Evolutionary conservation across 2,113 vertebrate species (phyloP), one percentile per base, ranked within the genome.

Genomic region (Corapipo altera): DNA sequence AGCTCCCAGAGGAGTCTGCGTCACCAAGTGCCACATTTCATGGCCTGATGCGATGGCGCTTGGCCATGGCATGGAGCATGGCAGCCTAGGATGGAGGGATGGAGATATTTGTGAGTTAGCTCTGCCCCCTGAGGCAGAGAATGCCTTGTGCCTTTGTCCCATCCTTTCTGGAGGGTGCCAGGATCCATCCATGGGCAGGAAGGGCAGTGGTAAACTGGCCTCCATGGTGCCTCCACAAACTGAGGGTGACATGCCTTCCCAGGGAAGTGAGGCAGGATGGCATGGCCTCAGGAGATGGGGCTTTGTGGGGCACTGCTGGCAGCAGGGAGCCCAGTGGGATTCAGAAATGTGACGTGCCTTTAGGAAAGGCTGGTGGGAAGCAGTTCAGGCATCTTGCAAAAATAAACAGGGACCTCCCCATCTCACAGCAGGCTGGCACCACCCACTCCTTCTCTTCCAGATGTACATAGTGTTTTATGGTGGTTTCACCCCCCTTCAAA

Each of bases 61-160:
- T 51, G 65, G 75, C 88, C 30, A 2, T 3, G 33, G 85, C 83
- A 32, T 15, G 1, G 11, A 65, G 54, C 10, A 0, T 0, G 1
- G 62, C 2, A 3, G 75, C 61, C n/a, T 1, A 0, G 15, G 48
- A 23, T n/a, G 65, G 48, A 75, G 65, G 32, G 20, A 11, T 1
- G 6, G 44, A 11, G 35, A 10, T 35, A 62, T 26, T 49, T 57
- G 54, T 23, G 82, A 52, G 46, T 48, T 58, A 58, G 28, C 39
- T 52, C 35, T 33, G 55, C 49, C 71, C 35, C 41, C 59, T 7
- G 7, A 28, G 80, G 74, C 59, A 55, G 55, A 52, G n/a, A 69
- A 82, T 0, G 9, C 49, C 30, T 44, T 9, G 30, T 82, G 75
- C 39, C 62, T 72, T 83, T 77, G 62, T 27, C 39, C 27, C 0